A percentile compares a stretch with the other conserved stretches of the same genome.
These are phyloP conservation scores for Anarsia innoxiella DNA, from an alignment of 2,888 invertebrate species.

Conservation along the genomic window DNA sequence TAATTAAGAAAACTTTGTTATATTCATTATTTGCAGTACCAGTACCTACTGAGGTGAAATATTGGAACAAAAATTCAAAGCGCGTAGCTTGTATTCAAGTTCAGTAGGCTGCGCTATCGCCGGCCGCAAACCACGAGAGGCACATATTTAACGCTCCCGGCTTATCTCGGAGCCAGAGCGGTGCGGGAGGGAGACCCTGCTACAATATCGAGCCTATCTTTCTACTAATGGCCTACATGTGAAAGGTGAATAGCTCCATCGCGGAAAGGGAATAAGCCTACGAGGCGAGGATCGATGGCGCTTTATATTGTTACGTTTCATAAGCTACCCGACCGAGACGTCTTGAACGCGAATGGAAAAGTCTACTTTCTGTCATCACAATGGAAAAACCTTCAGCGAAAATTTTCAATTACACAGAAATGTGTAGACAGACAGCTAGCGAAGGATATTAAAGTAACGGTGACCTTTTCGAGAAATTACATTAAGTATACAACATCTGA, in stretches of 20 bases:
- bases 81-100: slow-evolving; percentile 29
- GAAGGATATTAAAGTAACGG: no score
- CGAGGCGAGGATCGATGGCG: slow-evolving; percentile 39
- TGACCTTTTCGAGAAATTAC: background rate
- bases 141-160: slow-evolving; percentile 54
- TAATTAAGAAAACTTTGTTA: background rate
- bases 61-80: slow-evolving; percentile 21
- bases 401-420: no score
- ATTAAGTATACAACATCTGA: background rate
- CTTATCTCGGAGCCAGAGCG: slow-evolving; percentile 52
- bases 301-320: slow-evolving; percentile 36
- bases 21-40: background rate
- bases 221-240: slow-evolving; percentile 65
- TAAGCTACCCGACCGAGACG: background rate
- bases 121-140: slow-evolving; percentile 45
- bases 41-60: background rate
- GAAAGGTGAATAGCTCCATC: slow-evolving; percentile 63
- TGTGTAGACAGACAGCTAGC: no score
- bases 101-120: slow-evolving; percentile 36
- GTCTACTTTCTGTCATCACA: no score
- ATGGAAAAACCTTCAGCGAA: background rate
- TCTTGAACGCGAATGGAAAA: no score
- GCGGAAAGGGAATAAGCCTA: slow-evolving; percentile 44
- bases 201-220: slow-evolving; percentile 63
- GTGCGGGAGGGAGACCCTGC: slow-evolving; percentile 34